These are phyloP conservation scores for Pogonocichla stellata DNA, from an alignment of 2,113 vertebrate species.

Conservation along the genomic window DNA sequence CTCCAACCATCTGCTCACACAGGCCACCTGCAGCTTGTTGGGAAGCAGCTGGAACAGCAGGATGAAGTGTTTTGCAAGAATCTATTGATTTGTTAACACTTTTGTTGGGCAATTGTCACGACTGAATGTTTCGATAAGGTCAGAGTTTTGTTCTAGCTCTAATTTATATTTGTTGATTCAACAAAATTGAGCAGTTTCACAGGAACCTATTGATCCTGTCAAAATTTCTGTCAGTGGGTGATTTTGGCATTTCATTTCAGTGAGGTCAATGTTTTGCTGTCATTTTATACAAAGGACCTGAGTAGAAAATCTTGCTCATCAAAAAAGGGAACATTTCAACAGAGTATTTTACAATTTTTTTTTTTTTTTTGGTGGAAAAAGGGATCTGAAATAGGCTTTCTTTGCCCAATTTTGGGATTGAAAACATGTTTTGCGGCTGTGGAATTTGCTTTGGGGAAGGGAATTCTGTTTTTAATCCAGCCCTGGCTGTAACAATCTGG, in stretches of 20 bases:
- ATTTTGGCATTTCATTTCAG: background rate
- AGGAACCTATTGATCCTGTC: background rate
- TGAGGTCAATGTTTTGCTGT: constrained; percentile 24
- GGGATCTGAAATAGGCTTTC: background rate
- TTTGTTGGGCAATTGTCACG: background rate
- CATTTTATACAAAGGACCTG: background rate
- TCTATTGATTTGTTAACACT: background rate
- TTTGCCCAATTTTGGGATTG: background rate
- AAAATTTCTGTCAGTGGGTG: background rate
- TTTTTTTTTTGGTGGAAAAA: background rate
- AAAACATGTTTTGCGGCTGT: constrained; percentile 46
- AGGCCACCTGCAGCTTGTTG: background rate
- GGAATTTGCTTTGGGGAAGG: background rate
- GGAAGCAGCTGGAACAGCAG: background rate
- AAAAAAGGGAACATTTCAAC: background rate
- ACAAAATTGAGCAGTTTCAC: background rate
- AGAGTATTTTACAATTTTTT: background rate
- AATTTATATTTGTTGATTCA: background rate
- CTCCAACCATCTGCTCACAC: background rate
- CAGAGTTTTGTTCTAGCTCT: background rate
- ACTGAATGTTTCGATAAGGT: background rate
- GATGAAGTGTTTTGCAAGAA: background rate
- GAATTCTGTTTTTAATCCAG: background rate
- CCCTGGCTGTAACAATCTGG: background rate
- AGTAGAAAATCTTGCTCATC: background rate